Evolutionary conservation across 2,113 vertebrate species (phyloP).

Genomic region (Rhinolophus sinicus): DNA sequence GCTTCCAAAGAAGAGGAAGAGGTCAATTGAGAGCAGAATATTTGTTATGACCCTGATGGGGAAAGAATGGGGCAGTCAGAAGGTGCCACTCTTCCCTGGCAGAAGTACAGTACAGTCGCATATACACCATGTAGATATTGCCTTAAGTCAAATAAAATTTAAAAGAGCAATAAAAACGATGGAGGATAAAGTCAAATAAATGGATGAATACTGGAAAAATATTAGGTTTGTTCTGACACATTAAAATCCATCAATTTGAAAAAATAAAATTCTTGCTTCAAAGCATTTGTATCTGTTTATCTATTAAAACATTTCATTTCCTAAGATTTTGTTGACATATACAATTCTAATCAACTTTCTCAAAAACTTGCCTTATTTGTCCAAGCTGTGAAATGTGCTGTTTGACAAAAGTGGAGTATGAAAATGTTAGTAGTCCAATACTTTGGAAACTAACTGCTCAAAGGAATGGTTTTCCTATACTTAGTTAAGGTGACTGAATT

Average conservation of each 20-base stretch:
- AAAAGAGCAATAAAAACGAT: conserved; percentile 54
- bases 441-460: conserved; percentile 32
- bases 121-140: neutral
- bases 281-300: neutral
- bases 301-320: neutral
- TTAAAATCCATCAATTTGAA: neutral
- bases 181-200: neutral
- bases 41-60: neutral
- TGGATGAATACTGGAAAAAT: neutral
- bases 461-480: neutral
- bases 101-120: neutral
- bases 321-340: neutral
- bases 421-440: neutral
- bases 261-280: neutral
- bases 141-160: conserved; percentile 50
- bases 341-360: conserved; percentile 26
- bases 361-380: conserved; percentile 10
- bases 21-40: conserved; percentile 4
- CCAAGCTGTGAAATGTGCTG: neutral
- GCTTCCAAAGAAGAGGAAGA: neutral
- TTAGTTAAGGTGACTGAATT: neutral
- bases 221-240: neutral
- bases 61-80: neutral
- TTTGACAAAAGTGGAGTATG: neutral
- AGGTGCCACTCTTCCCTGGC: neutral